Percentiles rank a stretch among this genome's conserved stretches.
phyloP scores from a whole-genome alignment of 2,888 invertebrate species.

The Xestobium rufovillosum region DNA sequence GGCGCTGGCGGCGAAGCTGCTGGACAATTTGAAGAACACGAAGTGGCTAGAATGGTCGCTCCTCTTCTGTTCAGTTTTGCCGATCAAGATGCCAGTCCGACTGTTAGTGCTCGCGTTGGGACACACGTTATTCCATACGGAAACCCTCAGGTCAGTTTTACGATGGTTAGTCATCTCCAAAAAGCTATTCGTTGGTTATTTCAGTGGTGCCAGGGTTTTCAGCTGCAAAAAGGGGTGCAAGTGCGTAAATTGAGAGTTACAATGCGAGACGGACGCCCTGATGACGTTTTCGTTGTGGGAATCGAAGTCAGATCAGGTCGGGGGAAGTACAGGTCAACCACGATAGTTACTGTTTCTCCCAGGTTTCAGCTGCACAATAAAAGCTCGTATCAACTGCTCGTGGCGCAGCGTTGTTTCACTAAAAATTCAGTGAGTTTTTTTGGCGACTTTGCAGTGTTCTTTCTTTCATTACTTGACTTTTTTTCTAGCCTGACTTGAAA shows the following conservation, averaged over 20 bases:
- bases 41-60: slow-evolving; percentile 84
- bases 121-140: slow-evolving; percentile 48
- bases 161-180: slow-evolving; percentile 11
- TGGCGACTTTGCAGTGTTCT: slow-evolving; percentile 5
- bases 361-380: slow-evolving; percentile 90
- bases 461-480: too few species aligned
- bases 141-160: slow-evolving; percentile 45
- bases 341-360: slow-evolving; percentile 87
- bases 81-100: slow-evolving; percentile 78
- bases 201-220: slow-evolving; percentile 83
- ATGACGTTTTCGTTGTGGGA: slow-evolving; percentile 76
- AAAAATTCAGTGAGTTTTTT: slow-evolving; percentile 55
- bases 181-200: slow-evolving; percentile 15
- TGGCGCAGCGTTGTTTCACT: slow-evolving; percentile 82
- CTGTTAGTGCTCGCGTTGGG: slow-evolving; percentile 72
- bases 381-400: slow-evolving; percentile 67
- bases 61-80: slow-evolving; percentile 92
- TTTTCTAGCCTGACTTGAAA: slow-evolving; percentile 55
- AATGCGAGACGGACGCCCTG: slow-evolving; percentile 55
- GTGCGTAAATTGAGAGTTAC: slow-evolving; percentile 50
- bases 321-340: slow-evolving; percentile 83
- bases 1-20: slow-evolving; percentile 68
- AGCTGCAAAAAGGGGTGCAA: slow-evolving; percentile 51
- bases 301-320: slow-evolving; percentile 82
- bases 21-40: slow-evolving; percentile 92